Conservation (phyloP, 2,797 vertebrate species). For the Taeniopygia guttata region DNA sequence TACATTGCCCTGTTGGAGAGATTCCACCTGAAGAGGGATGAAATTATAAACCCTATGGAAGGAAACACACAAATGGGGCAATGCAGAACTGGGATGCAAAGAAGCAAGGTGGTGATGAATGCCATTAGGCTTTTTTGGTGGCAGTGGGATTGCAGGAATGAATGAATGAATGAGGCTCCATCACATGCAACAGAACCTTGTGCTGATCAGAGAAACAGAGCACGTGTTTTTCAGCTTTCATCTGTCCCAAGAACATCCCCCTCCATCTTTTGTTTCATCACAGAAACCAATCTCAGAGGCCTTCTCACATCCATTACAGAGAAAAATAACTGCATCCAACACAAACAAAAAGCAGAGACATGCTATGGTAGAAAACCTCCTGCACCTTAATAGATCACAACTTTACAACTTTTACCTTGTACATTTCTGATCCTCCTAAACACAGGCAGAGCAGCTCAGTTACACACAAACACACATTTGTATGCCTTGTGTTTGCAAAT, state of each 20-base stretch:
- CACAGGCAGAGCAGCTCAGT: background rate
- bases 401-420: background rate
- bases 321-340: slow-evolving; percentile 4
- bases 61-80: background rate
- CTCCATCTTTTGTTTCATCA: background rate
- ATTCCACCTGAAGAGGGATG: background rate
- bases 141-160: background rate
- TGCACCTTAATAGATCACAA: background rate
- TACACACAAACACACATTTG: background rate
- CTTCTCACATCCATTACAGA: background rate
- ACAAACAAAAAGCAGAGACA: slow-evolving; percentile 2
- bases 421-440: background rate
- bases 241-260: background rate
- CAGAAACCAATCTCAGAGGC: background rate
- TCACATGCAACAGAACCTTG: background rate
- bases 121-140: background rate
- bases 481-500: background rate
- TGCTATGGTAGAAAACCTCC: background rate
- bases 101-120: background rate
- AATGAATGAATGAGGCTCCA: background rate
- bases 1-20: background rate
- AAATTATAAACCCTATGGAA: background rate
- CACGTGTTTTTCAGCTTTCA: background rate
- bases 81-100: background rate
- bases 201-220: background rate